Evolutionary conservation across 2,888 invertebrate genomes (phyloP), one percentile per base, ranked within the genome.

Genomic region (Volucella zonaria): DNA sequence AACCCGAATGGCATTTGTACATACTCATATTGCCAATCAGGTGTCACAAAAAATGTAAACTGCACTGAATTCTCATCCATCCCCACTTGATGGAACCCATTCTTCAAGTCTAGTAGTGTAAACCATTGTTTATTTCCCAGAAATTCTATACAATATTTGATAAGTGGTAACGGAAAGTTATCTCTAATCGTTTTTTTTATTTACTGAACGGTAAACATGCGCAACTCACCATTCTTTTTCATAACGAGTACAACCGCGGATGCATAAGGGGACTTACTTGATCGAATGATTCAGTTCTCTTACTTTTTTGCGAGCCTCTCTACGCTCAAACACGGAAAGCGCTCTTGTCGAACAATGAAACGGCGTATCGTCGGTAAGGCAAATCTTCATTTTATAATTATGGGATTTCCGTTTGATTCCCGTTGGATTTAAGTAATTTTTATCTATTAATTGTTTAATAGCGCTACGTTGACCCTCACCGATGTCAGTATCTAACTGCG

Each of bases 31-130:
- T 23, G 2, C 18, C 3, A 1, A 23, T 23, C 18, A 23, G 18
- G 18, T 23, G 18, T 23, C 18, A 1, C 18, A 18, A 18, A 18
- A 18, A 1, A 18, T 1, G 1, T 18, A 18, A 18, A n/a, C 11
- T 45, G 59, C 14, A 82, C 68, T 1, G 88, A 87, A 1, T 87
- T 68, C 6, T 81, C 76, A 3, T 68, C 59, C 51, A 88, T 70
- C 4, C 56, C 74, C 2, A 88, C 76, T 15, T 88, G 88, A 62
- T 87, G 74, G 56, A 88, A 88, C 15, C 87, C 88, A 43, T 86
- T 82, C 45, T 79, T 85, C 15, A 88, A 51, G 42, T 88, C 88
- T 3, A 87, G 61, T 8, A 86, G 42, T 6, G 79, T 80, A 42
- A 87, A 88, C 43, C 78, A 82, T 2, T 52, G 49, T 40, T 88